These are phyloP conservation scores for Colletes latitarsis DNA, from an alignment of 1,140 invertebrate species.

Conservation along the genomic window DNA sequence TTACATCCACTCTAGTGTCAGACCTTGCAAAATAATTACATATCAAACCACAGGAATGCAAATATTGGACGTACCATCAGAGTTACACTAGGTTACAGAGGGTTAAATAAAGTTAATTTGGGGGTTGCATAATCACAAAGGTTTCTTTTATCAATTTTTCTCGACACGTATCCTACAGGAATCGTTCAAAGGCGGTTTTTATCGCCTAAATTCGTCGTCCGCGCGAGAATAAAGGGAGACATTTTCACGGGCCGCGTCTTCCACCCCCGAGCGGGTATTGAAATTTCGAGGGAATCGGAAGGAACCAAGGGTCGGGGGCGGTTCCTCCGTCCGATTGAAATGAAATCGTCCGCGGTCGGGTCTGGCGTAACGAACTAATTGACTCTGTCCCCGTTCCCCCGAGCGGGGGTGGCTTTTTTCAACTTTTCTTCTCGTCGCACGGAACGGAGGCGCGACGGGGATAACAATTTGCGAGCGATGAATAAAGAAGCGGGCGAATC, in stretches of 20 bases:
- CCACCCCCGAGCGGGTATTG: neutral
- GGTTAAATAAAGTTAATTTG: too few species aligned
- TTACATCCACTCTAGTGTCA: too few species aligned
- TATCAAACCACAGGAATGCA: too few species aligned
- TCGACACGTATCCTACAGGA: too few species aligned
- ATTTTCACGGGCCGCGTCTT: neutral
- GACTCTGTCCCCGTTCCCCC: conserved; percentile 2
- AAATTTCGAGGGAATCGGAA: conserved; percentile 5
- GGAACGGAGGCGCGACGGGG: neutral
- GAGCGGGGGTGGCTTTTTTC: neutral
- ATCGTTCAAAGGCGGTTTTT: too few species aligned
- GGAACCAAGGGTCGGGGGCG: neutral
- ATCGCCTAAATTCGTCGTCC: neutral
- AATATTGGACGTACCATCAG: too few species aligned
- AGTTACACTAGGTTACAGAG: too few species aligned
- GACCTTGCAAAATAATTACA: too few species aligned
- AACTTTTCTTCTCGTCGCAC: neutral
- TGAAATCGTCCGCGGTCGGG: conserved; percentile 31
- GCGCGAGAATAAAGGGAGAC: neutral
- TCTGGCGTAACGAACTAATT: conserved; percentile 55
- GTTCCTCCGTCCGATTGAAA: conserved; percentile 22
- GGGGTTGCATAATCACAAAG: too few species aligned
- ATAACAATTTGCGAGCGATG: conserved; percentile 60
- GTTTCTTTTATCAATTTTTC: too few species aligned
- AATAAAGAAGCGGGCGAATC: conserved; percentile 57